Evolutionary conservation across 37 sponge, comb jelly and placozoan genomes (phyloP).

Genomic region (Ianthella basta): DNA sequence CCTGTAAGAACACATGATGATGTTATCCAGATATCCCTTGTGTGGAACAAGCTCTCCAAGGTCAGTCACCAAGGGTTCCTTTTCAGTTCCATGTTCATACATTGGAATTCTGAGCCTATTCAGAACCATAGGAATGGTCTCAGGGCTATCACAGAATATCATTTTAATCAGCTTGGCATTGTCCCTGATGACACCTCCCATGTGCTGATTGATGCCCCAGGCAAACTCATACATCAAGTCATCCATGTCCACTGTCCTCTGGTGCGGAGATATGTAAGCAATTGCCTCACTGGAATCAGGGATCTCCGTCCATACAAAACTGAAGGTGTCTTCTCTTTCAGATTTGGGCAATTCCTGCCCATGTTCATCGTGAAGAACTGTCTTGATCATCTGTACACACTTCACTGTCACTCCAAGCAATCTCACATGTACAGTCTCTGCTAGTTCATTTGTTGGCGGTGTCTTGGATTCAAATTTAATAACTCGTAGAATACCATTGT

Average conservation of each 20-base stretch:
- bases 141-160: not conserved
- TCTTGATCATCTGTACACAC: conserved; percentile 25
- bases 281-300: not conserved
- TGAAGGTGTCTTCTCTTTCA: too few relatives aligned
- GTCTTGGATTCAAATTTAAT: not conserved
- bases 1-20: conserved; percentile 1
- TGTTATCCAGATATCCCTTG: not conserved
- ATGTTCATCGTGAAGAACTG: conserved; percentile 18
- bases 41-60: not conserved
- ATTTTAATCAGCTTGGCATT: conserved; percentile 2
- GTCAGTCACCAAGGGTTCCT: not conserved
- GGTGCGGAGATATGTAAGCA: conserved; percentile 12
- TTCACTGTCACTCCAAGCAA: not conserved
- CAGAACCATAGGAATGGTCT: not conserved
- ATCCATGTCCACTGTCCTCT: not conserved
- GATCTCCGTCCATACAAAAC: not conserved
- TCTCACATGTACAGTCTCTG: not conserved
- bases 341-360: not conserved
- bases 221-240: not conserved
- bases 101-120: not conserved
- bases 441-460: conserved; percentile 15
- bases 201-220: not conserved
- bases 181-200: conserved; percentile 3
- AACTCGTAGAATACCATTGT: not conserved
- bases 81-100: conserved; percentile 10